A percentile compares a stretch with the other conserved stretches of the same genome.
phyloP scores from a whole-genome alignment of 2,113 vertebrate species.

The Dasyurus viverrinus region DNA sequence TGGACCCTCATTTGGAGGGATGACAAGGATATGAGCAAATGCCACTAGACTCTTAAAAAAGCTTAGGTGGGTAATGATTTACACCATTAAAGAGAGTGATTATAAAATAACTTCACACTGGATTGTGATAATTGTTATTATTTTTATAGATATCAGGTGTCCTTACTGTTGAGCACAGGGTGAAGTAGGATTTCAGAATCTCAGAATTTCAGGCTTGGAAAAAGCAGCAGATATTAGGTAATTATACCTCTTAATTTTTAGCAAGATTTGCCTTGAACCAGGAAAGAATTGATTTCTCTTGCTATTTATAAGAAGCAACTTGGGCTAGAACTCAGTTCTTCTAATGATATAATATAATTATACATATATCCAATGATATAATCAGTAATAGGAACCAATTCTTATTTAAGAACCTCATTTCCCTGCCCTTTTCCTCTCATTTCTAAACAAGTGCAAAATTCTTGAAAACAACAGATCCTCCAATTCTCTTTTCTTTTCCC shows the following conservation, averaged over 20 bases:
- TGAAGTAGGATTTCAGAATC: not conserved
- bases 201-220: not conserved
- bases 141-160: not conserved
- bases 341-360: not conserved
- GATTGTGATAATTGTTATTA: not conserved
- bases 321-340: not conserved
- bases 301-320: not conserved
- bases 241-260: fast-evolving
- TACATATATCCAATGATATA: no score
- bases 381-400: not conserved
- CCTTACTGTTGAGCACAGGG: not conserved
- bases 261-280: not conserved
- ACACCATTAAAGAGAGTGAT: not conserved
- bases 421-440: not conserved
- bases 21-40: not conserved
- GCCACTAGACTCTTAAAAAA: not conserved
- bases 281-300: not conserved
- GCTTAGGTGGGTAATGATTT: not conserved
- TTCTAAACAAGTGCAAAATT: not conserved
- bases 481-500: not conserved
- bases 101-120: not conserved
- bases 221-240: not conserved
- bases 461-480: not conserved
- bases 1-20: not conserved
- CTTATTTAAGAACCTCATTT: not conserved